Conservation (phyloP, 2,113 vertebrate genomes). For the Cygnus atratus region DNA sequence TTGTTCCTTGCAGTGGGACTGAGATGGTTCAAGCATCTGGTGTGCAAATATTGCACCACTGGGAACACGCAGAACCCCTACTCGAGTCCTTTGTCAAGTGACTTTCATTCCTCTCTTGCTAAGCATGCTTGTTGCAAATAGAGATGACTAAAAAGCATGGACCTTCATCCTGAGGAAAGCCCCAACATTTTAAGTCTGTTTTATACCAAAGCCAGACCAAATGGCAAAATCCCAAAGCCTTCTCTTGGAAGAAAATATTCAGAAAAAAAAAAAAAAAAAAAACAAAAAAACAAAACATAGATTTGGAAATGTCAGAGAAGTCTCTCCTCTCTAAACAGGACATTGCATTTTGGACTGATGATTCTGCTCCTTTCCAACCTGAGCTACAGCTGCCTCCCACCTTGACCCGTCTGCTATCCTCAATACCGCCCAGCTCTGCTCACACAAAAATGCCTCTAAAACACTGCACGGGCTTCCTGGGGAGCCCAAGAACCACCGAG, state of each 20-base stretch:
- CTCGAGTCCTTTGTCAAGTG: not conserved
- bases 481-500: not conserved
- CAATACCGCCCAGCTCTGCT: not conserved
- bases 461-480: not conserved
- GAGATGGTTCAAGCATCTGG: not conserved
- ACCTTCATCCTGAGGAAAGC: not conserved
- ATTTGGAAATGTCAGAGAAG: not conserved
- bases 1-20: not conserved
- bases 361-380: not conserved
- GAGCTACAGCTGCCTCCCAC: not conserved
- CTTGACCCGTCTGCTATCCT: not conserved
- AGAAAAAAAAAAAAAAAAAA: not conserved
- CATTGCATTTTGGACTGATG: not conserved
- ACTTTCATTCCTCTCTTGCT: not conserved
- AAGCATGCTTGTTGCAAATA: not conserved
- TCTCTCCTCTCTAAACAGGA: not conserved
- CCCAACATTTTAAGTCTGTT: not conserved
- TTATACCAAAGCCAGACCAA: not conserved
- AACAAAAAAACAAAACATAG: no score
- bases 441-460: not conserved
- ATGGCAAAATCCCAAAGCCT: not conserved
- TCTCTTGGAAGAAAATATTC: not conserved
- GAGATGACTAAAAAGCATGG: not conserved
- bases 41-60: not conserved
- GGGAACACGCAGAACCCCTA: not conserved